A percentile compares a stretch with the other conserved stretches of the same genome.
phyloP scores from a whole-genome alignment of 2,888 invertebrate genomes.

The Napeogenes inachia region DNA sequence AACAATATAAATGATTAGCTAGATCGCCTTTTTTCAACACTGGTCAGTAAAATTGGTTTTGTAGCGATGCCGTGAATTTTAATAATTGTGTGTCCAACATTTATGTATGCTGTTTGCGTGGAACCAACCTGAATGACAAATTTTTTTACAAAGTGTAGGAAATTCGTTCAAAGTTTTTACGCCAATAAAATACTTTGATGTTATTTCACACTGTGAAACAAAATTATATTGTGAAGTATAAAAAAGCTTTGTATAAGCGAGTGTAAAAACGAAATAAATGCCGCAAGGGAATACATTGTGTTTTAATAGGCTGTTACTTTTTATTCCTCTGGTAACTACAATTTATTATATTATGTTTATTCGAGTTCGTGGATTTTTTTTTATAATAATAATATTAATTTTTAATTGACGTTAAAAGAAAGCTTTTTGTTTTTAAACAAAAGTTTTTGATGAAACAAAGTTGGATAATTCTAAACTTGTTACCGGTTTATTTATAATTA shows the following conservation, averaged over 20 bases:
- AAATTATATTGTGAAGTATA: not conserved
- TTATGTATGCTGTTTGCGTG: slow-evolving; percentile 14
- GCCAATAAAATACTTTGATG: slow-evolving; percentile 4
- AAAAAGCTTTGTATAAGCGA: slow-evolving; percentile 6
- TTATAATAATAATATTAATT: no score
- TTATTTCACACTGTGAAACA: slow-evolving; percentile 5
- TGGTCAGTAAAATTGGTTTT: slow-evolving; percentile 5
- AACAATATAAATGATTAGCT: no score
- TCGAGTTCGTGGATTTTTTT: no score
- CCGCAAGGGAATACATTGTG: slow-evolving; percentile 2
- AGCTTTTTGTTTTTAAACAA: no score
- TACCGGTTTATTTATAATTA: no score
- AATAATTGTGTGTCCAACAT: slow-evolving; percentile 14
- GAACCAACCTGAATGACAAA: slow-evolving; percentile 6
- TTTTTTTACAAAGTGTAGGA: slow-evolving; percentile 1
- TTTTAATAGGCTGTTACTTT: slow-evolving; percentile 4
- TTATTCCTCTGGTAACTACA: not conserved
- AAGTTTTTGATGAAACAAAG: no score
- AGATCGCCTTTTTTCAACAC: not conserved
- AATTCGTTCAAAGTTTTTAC: not conserved
- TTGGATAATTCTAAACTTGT: no score
- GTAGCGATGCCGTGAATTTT: slow-evolving; percentile 14
- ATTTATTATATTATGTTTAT: not conserved
- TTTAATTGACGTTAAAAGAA: no score
- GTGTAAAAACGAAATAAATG: slow-evolving; percentile 8